Evolutionary conservation across 1,140 invertebrate genomes (phyloP).

Genomic region (Dendroctonus ponderosae): DNA sequence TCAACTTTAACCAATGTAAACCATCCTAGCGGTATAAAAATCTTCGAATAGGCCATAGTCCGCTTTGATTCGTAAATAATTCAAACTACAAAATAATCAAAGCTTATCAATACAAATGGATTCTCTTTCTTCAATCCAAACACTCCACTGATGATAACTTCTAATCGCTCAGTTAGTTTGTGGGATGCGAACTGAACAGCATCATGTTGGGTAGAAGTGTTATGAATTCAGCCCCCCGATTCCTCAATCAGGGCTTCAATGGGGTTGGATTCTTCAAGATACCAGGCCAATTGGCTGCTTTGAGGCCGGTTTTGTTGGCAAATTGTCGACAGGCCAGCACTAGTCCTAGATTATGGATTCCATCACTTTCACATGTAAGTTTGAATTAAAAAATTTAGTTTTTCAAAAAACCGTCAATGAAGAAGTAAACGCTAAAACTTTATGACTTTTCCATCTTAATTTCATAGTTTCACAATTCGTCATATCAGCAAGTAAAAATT

Average conservation of each 20-base stretch:
- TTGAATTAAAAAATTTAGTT: not conserved
- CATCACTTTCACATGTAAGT: slow-evolving; percentile 39
- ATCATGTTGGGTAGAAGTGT: slow-evolving; percentile 23
- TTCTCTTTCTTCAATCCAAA: slow-evolving; percentile 18
- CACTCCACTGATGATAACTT: slow-evolving; percentile 12
- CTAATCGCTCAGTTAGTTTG: slow-evolving; percentile 12
- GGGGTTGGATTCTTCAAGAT: slow-evolving; percentile 41
- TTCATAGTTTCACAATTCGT: too few relatives aligned
- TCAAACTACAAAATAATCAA: slow-evolving; percentile 24
- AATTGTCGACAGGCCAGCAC: slow-evolving; percentile 38
- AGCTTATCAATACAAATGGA: slow-evolving; percentile 27
- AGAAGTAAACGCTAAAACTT: too few relatives aligned
- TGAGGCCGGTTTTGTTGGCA: slow-evolving; percentile 33
- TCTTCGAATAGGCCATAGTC: slow-evolving; percentile 21
- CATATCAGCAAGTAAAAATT: too few relatives aligned
- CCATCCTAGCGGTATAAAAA: not conserved
- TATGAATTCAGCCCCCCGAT: slow-evolving; percentile 2
- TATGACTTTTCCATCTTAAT: too few relatives aligned
- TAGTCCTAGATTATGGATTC: slow-evolving; percentile 41
- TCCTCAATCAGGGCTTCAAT: slow-evolving; percentile 15
- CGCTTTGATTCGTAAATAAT: slow-evolving; percentile 8
- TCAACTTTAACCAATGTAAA: slow-evolving; percentile 1
- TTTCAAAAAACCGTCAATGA: too few relatives aligned
- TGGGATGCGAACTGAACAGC: slow-evolving; percentile 19
- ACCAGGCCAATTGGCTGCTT: slow-evolving; percentile 42